phyloP scores from a whole-genome alignment of 2,113 vertebrate genomes.

The Gasterosteus nipponicus region DNA sequence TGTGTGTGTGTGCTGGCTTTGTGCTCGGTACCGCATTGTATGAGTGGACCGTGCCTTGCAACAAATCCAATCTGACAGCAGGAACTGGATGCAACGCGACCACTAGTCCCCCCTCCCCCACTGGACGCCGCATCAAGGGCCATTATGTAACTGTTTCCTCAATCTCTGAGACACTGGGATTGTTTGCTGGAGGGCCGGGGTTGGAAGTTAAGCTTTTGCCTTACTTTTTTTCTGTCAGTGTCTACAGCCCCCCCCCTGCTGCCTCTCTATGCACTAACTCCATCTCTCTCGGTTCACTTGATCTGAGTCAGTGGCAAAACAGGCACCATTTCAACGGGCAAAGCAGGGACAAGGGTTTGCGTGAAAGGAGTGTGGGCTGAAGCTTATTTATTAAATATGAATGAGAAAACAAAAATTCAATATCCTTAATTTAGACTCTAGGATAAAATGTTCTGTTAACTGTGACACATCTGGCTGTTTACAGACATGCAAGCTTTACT shows the following conservation, averaged over 20 bases:
- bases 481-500: conserved; percentile 7
- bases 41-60: conserved; percentile 60
- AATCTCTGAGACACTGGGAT: conserved; percentile 51
- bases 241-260: conserved; percentile 17
- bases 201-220: conserved; percentile 60
- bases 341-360: neutral
- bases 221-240: neutral
- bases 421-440: neutral
- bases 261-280: conserved; percentile 16
- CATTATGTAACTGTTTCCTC: conserved; percentile 67
- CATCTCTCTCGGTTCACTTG: conserved; percentile 1
- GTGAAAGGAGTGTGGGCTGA: neutral
- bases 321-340: neutral
- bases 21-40: conserved; percentile 42
- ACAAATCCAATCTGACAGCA: conserved; percentile 74
- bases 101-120: conserved; percentile 57
- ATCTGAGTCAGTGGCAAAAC: conserved; percentile 3
- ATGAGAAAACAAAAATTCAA: neutral
- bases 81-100: conserved; percentile 67
- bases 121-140: conserved; percentile 54
- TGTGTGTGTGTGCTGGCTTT: conserved; percentile 17
- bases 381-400: neutral
- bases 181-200: conserved; percentile 42
- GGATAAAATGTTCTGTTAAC: conserved; percentile 33
- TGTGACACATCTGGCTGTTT: conserved; percentile 54